Base-by-base conservation (phyloP, 2,888 invertebrate species). In the Pollenia amentaria region DNA sequence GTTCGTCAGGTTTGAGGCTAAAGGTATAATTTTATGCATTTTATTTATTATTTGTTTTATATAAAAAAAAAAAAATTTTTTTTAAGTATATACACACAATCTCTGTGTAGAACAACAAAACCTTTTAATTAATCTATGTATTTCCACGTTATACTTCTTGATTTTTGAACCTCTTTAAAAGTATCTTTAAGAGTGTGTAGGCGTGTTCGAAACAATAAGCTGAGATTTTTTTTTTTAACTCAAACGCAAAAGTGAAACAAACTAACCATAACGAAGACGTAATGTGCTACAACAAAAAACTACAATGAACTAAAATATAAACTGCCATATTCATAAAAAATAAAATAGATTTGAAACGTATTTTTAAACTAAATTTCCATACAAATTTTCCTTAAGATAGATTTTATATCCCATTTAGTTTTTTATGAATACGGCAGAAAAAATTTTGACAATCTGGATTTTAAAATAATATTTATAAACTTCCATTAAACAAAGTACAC, bases 1-100 rank as follows among this genome's bases (percentile, higher is more conserved):
- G 65, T 18, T 64, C 21, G 44, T 64, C 80, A 64, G 53, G 80
- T 57, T 65, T 46, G 16, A 40, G 8, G 16, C 12, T 64, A 12
- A 7, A 7, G 18, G 42, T 67, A 64, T 29, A 44, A 16, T 64
- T 64, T 64, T 18, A 44, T 48, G 14, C 16, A 21, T 40, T n/a
- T n/a, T n/a, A n/a, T n/a, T n/a, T n/a, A n/a, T n/a, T n/a, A 38
- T 57, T 18, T 55, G 3, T 21, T 67, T 73, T 62, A 42, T 12
- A 55, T 18, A 72, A 62, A 46, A 3, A 44, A 55, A 72, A 29
- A 29, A 1, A 29, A 29, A 2, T 6, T 29, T 40, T 48, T 21
- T 38, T n/a, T 12, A 57, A 48, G 14, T 48, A 78, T 38, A 46
- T 44, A 40, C 14, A 11, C 57, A 40, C 18, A 44, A 21, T 67